Evolutionary conservation across 2,888 invertebrate genomes (phyloP), one percentile per base, ranked within the genome.

Genomic region (Tenthredo amoena): DNA sequence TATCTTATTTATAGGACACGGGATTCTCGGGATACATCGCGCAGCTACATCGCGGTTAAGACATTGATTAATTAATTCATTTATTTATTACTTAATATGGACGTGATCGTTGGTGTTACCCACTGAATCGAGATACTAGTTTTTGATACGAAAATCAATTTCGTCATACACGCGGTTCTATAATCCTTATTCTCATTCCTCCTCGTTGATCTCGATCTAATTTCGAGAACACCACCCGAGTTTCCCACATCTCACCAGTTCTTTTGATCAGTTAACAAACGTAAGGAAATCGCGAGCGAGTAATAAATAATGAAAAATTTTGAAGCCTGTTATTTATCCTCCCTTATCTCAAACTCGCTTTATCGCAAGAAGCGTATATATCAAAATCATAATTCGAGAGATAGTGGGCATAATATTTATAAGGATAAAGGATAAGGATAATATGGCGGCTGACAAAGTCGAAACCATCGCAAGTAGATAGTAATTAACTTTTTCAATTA

Each of bases 401-500:
- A 21, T n/a, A 21, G 15, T 12, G 26, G 26, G 26, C 7, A 37
- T 62, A 2, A 50, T 31, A 77, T 50, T 26, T 9, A 34, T 3
- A 50, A 50, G 55, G 77, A 31, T 77, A 31, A 31, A 18, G 26
- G 15, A 72, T 15, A 12, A 6, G 6, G 10, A 50, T 77, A 89
- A 87, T 87, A 88, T 87, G 72, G 84, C 79, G 77, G 77, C 86
- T 86, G 87, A 84, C 86, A 76, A 87, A 87, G 87, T 88, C 87
- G 71, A 88, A 88, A 86, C 86, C 83, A 85, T 65, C 85, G 85
- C 76, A 87, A 86, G 87, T 86, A 84, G 86, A 86, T 84, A 87
- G 88, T 88, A 88, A 91, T 90, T 89, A 90, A 90, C 90, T 91
- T 89, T 91, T 91, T 91, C 88, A 88, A 88, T 88, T 87, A 87